phyloP scores from a whole-genome alignment of 2,113 vertebrate genomes.

The Xenopus tropicalis region UCB_Xtro_10.0 CM004448.2:42966001-42966500 shows the following conservation, averaged over 20 bases:
- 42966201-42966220: too few species aligned
- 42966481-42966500: slow-evolving; percentile 22
- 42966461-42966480: slow-evolving; percentile 31
- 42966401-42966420: slow-evolving; percentile 23
- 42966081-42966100: too few species aligned
- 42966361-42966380: slow-evolving; percentile 18
- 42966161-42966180: too few species aligned
- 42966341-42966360: slow-evolving; percentile 27
- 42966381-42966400: slow-evolving; percentile 8
- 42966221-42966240: slow-evolving; percentile 6
- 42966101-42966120: too few species aligned
- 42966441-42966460: slow-evolving; percentile 17
- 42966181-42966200: too few species aligned
- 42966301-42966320: not conserved
- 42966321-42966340: slow-evolving; percentile 12
- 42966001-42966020: too few species aligned
- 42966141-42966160: too few species aligned
- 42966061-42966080: too few species aligned
- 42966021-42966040: too few species aligned
- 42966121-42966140: too few species aligned
- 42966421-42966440: slow-evolving; percentile 14
- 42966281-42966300: not conserved
- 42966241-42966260: slow-evolving; percentile 12
- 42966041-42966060: too few species aligned
- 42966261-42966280: slow-evolving; percentile 2